These are phyloP conservation scores for Dinomys branickii DNA, from an alignment of 2,113 vertebrate species.

Conservation along the genomic window DNA sequence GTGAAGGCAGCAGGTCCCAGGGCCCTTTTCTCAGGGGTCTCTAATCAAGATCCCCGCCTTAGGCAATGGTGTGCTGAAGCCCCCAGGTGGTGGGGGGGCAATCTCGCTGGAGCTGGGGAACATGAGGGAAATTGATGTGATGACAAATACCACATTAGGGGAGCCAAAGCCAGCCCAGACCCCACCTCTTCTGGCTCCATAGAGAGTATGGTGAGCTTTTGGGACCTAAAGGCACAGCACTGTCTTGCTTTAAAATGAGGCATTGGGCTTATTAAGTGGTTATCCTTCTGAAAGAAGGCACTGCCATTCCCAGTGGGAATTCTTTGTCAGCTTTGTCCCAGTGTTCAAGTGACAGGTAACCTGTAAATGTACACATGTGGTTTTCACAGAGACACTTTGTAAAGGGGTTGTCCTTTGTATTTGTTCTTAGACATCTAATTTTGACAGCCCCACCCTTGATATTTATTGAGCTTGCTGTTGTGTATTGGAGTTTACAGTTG, in stretches of 20 bases:
- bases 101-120: background rate
- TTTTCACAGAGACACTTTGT: too few relatives aligned
- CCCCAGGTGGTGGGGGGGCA: background rate
- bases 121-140: too few relatives aligned
- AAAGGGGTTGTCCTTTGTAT: background rate
- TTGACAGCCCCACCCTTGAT: background rate
- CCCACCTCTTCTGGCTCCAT: background rate
- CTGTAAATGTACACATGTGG: accelerated
- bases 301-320: background rate
- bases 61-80: background rate
- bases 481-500: background rate
- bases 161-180: background rate
- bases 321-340: background rate
- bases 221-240: background rate
- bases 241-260: background rate
- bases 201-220: background rate
- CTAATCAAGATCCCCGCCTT: background rate
- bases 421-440: background rate
- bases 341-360: background rate
- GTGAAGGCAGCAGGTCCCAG: background rate
- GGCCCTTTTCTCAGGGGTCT: background rate
- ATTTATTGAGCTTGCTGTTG: background rate
- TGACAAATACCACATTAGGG: background rate
- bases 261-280: background rate
- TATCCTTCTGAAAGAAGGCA: background rate